Base-by-base conservation (phyloP, 2,888 invertebrate species). In the Galerucella calmariensis region DNA sequence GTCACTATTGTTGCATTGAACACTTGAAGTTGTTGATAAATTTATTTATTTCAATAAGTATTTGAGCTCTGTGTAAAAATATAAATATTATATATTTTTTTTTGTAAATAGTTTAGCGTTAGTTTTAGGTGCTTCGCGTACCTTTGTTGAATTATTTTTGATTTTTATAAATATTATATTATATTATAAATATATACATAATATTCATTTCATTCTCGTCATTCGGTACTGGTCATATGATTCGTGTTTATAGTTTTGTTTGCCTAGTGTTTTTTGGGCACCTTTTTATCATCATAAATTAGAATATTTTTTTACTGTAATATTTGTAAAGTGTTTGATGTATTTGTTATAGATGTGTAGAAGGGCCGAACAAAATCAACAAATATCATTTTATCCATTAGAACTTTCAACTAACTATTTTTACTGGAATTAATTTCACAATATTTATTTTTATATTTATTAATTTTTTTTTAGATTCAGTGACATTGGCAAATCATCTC, bases 181-280 rank as follows among this genome's bases (percentile, higher is more conserved):
- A 67, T 62, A 62, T 35, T 35, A 35, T 35, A 35, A 35, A 48
- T 48, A 48, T 48, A 66, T 66, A 72, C 48, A 59, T 62, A 62
- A 35, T 66, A 66, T 59, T 72, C 81, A 84, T 84, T 82, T 82
- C 83, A 84, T 85, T 85, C 86, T 87, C 85, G 86, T 87, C 87
- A 87, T 84, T 81, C 84, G 87, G 86, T 87, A 85, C 87, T 87
- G 87, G 87, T 87, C 87, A 87, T 82, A 78, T 77, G 72, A 71
- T 79, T 80, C 80, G 81, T 82, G 82, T 78, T 80, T 80, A 70
- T 70, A 63, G 51, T 68, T 79, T 80, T 79, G 73, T 73, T 69
- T 63, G 53, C 58, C 72, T 48, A 35, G 35, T 66, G 66, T 66
- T 72, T 27, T 66, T 46, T 77, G 74, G 81, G 79, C 80, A 77